Evolutionary conservation across 2,888 invertebrate genomes (phyloP).

Genomic region (Petrolisthes manimaculis): DNA sequence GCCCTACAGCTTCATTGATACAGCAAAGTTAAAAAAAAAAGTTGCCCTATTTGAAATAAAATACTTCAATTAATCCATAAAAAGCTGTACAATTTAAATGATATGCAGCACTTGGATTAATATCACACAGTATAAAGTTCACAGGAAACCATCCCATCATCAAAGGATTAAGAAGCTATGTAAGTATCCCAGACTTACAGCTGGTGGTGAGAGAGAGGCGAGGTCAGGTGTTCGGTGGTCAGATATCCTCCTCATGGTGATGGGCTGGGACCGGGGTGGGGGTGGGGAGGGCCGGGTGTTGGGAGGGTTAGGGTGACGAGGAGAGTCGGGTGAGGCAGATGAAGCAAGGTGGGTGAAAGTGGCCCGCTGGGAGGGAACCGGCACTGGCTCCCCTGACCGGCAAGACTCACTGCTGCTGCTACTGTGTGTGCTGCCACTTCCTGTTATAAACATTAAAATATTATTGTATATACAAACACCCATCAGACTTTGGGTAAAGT

Average conservation of each 20-base stretch:
- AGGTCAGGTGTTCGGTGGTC: slow-evolving; percentile 78
- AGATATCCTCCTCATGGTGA: slow-evolving; percentile 79
- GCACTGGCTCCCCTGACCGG: slow-evolving; percentile 76
- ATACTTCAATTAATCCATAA: too few relatives aligned
- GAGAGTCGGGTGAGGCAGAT: slow-evolving; percentile 55
- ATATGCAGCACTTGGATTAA: too few relatives aligned
- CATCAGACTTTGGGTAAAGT: too few relatives aligned
- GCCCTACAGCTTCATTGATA: too few relatives aligned
- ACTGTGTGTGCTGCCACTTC: slow-evolving; percentile 60
- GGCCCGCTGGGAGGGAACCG: slow-evolving; percentile 79
- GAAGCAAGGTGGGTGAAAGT: slow-evolving; percentile 69
- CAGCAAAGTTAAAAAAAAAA: too few relatives aligned
- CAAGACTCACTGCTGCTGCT: slow-evolving; percentile 57
- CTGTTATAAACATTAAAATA: slow-evolving; percentile 2
- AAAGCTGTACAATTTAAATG: too few relatives aligned
- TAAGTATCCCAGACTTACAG: slow-evolving; percentile 74
- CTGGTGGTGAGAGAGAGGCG: slow-evolving; percentile 91
- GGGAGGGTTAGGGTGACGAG: slow-evolving; percentile 34
- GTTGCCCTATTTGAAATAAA: too few relatives aligned
- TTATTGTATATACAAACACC: background rate
- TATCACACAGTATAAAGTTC: too few relatives aligned
- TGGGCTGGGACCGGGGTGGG: slow-evolving; percentile 84
- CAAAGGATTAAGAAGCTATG: slow-evolving; percentile 35
- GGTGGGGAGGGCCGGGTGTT: slow-evolving; percentile 38
- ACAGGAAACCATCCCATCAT: too few relatives aligned